These are phyloP conservation scores for Athalia rosae DNA, from an alignment of 2,888 invertebrate species.

Conservation along the genomic window DNA sequence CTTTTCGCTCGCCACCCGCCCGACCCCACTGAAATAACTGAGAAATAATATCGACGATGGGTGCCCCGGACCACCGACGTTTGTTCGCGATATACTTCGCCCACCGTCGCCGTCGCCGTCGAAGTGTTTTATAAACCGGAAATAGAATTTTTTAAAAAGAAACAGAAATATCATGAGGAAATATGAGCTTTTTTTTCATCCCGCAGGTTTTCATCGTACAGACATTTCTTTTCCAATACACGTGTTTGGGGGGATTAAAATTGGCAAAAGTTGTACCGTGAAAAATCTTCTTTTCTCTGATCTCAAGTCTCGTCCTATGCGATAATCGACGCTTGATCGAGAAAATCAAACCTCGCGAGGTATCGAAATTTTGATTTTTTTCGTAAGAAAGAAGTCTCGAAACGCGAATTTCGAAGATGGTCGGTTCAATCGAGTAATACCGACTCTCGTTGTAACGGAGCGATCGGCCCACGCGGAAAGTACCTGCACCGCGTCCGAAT, in stretches of 20 bases:
- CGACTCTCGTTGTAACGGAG: too few species aligned
- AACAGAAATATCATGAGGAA: constrained; percentile 9
- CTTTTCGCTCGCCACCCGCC: background rate
- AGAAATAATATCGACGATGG: constrained; percentile 1
- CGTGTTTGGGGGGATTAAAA: background rate
- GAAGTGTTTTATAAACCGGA: constrained; percentile 22
- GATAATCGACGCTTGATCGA: too few species aligned
- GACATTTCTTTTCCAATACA: background rate
- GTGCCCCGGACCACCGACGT: background rate
- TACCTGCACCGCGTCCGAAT: constrained; percentile 13
- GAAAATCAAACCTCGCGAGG: too few species aligned
- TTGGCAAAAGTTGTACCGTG: too few species aligned
- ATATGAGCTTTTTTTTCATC: constrained; percentile 1
- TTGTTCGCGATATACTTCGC: constrained; percentile 27
- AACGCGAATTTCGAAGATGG: too few species aligned
- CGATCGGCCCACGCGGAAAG: background rate
- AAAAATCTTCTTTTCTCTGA: too few species aligned
- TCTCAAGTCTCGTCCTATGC: too few species aligned
- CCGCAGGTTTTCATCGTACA: background rate
- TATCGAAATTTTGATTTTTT: too few species aligned
- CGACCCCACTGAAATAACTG: constrained; percentile 19
- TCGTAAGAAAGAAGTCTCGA: too few species aligned
- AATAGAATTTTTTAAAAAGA: constrained; percentile 38
- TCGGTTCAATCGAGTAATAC: too few species aligned
- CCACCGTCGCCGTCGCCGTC: background rate